Conservation (phyloP, 2,113 vertebrate species). For the Reinhardtius hippoglossoides region DNA sequence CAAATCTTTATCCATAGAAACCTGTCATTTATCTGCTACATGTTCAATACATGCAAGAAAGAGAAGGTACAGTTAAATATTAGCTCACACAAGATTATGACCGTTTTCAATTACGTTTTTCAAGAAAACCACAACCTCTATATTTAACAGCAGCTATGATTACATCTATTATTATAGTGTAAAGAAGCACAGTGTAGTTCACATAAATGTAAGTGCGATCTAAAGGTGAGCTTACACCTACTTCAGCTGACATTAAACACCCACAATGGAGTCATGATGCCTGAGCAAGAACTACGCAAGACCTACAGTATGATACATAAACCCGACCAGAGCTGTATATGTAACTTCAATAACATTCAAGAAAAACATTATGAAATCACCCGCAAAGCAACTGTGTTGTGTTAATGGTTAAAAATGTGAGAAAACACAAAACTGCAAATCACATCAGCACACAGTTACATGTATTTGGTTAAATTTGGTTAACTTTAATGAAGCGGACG, state of each 20-base stretch:
- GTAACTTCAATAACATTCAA: neutral
- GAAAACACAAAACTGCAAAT: slow-evolving; percentile 25
- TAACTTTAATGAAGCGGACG: slow-evolving; percentile 66
- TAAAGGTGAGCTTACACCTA: slow-evolving; percentile 54
- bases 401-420: slow-evolving; percentile 20
- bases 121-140: slow-evolving; percentile 18
- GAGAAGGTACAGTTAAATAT: neutral
- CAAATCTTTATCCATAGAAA: neutral
- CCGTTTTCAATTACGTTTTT: neutral
- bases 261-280: slow-evolving; percentile 49
- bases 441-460: slow-evolving; percentile 53
- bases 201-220: slow-evolving; percentile 48
- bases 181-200: slow-evolving; percentile 24
- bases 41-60: neutral
- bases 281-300: slow-evolving; percentile 35
- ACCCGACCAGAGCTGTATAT: neutral
- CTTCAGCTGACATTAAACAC: slow-evolving; percentile 65
- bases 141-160: slow-evolving; percentile 30
- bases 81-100: slow-evolving; percentile 5
- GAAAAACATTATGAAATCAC: neutral
- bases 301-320: slow-evolving; percentile 4
- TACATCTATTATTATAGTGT: slow-evolving; percentile 38
- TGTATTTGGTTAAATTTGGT: slow-evolving; percentile 4
- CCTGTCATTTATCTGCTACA: neutral
- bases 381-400: neutral